A percentile compares a stretch with the other conserved stretches of the same genome.
These are phyloP conservation scores for Argyrosomus regius DNA, from an alignment of 2,797 vertebrate species.

Conservation along the genomic window DNA sequence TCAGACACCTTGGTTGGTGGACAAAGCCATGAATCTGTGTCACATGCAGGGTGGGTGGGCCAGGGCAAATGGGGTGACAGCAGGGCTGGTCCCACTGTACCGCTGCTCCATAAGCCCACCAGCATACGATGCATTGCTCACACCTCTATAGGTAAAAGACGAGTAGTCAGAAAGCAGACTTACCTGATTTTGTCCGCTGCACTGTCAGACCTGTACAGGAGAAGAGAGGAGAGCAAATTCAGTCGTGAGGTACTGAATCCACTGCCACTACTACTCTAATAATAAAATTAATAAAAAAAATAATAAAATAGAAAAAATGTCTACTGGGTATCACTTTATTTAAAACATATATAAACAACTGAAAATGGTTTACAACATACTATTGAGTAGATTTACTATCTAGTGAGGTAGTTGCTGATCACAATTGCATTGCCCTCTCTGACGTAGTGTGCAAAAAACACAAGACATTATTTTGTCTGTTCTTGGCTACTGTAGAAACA, in stretches of 20 bases:
- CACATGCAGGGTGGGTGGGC: constrained; percentile 54
- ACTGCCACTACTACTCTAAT: background rate
- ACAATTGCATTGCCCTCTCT: too few relatives aligned
- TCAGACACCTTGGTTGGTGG: constrained; percentile 73
- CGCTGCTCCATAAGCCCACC: constrained; percentile 14
- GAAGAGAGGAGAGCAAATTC: constrained; percentile 22
- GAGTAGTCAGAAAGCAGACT: constrained; percentile 34
- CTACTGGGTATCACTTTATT: background rate
- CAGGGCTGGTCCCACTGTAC: constrained; percentile 36
- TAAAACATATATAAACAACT: background rate
- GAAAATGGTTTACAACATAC: background rate
- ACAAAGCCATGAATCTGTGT: constrained; percentile 76
- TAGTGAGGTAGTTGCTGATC: too few relatives aligned
- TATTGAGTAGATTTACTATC: background rate
- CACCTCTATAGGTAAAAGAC: constrained; percentile 6
- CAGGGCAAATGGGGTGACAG: constrained; percentile 64
- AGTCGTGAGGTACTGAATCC: constrained; percentile 13
- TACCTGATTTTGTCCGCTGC: constrained; percentile 86
- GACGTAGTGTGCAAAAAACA: too few relatives aligned
- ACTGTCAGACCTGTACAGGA: constrained; percentile 83
- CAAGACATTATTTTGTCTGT: too few relatives aligned
- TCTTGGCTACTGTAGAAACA: too few relatives aligned
- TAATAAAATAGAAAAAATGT: background rate
- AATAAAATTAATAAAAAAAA: background rate
- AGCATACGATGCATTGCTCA: background rate